Conservation (phyloP, 2,797 vertebrate species). For the Arrhamphus sclerolepis region DNA sequence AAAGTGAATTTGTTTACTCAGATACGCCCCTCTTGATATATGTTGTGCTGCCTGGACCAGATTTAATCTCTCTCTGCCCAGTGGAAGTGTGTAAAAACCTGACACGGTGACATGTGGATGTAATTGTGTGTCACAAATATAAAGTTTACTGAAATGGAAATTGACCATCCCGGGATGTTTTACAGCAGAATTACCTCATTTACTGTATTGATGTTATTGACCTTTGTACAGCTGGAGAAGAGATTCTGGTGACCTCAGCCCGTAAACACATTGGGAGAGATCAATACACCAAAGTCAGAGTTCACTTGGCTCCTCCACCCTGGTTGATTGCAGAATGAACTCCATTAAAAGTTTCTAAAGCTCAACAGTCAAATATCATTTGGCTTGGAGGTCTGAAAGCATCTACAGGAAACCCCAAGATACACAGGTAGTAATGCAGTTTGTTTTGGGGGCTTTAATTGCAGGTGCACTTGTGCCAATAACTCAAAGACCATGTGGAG, state of each 20-base stretch:
- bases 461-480: slow-evolving; percentile 62
- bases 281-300: slow-evolving; percentile 81
- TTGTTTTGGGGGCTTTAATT: slow-evolving; percentile 72
- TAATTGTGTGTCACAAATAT: slow-evolving; percentile 78
- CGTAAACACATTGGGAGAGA: slow-evolving; percentile 65
- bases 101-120: slow-evolving; percentile 65
- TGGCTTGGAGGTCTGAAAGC: slow-evolving; percentile 63
- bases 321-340: slow-evolving; percentile 78
- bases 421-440: slow-evolving; percentile 54
- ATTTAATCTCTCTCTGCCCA: slow-evolving; percentile 56
- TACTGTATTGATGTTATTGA: slow-evolving; percentile 79
- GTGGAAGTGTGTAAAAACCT: slow-evolving; percentile 54
- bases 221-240: slow-evolving; percentile 60
- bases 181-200: slow-evolving; percentile 79
- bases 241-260: slow-evolving; percentile 71
- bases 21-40: slow-evolving; percentile 59
- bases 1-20: slow-evolving; percentile 72
- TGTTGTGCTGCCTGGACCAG: slow-evolving; percentile 43
- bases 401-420: slow-evolving; percentile 44
- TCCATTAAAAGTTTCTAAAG: slow-evolving; percentile 75
- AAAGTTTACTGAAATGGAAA: slow-evolving; percentile 81
- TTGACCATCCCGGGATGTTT: slow-evolving; percentile 77
- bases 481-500: slow-evolving; percentile 25
- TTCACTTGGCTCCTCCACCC: slow-evolving; percentile 66
- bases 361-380: slow-evolving; percentile 79